Percentiles rank a stretch among this genome's conserved stretches.
phyloP scores from a whole-genome alignment of 2,888 invertebrate species.

The Dichetophora obliterata region DNA sequence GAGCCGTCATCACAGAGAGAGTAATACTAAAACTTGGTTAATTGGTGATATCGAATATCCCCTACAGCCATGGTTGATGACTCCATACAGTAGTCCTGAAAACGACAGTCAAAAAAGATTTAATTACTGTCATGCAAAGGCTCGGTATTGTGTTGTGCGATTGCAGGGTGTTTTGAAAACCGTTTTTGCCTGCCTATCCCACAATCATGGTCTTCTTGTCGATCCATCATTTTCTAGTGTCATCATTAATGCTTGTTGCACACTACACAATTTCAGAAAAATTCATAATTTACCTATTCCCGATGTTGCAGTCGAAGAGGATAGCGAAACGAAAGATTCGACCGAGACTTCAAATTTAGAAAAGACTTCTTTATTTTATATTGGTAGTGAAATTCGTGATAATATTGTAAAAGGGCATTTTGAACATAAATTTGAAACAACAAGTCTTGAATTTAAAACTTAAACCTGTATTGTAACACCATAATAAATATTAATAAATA shows the following conservation, averaged over 20 bases:
- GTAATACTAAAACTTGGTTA: background rate
- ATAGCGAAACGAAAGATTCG: background rate
- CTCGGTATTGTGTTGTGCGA: background rate
- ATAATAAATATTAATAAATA: no score
- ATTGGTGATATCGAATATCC: background rate
- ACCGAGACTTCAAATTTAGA: background rate
- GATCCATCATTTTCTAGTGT: background rate
- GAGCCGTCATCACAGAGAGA: background rate
- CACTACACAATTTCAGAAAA: conserved; percentile 46
- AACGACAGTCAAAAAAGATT: background rate
- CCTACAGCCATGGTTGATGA: background rate
- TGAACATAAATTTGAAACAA: background rate
- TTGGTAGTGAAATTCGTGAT: conserved; percentile 8
- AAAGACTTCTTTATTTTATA: background rate
- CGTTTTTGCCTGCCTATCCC: background rate
- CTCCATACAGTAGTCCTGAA: background rate
- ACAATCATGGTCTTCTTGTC: background rate
- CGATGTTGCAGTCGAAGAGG: background rate
- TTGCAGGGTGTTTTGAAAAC: background rate
- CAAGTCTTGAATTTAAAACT: no score
- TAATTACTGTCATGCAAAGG: background rate
- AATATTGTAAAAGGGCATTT: background rate
- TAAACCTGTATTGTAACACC: no score
- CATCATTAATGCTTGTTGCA: conserved; percentile 33
- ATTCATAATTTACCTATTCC: conserved; percentile 21